Percentiles rank a stretch among this genome's conserved stretches.
Conservation (phyloP, 2,113 vertebrate genomes). For the Nesospiza acunhae region DNA sequence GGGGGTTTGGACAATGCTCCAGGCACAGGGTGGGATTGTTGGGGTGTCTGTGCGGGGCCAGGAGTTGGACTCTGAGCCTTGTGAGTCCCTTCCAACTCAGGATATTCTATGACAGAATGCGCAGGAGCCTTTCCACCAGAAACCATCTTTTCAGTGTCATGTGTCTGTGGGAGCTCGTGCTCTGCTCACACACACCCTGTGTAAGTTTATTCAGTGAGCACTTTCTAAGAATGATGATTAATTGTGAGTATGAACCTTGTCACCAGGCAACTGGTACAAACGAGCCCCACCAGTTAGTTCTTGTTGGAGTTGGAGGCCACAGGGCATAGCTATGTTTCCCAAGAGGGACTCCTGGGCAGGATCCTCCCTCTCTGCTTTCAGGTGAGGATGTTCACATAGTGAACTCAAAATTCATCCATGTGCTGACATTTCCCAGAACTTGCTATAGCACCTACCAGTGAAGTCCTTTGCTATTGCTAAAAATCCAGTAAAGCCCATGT, state of each 20-base stretch:
- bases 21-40: background rate
- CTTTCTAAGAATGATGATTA: background rate
- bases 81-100: background rate
- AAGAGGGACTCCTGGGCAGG: background rate
- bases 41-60: background rate
- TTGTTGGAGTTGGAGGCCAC: background rate
- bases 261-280: background rate
- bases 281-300: background rate
- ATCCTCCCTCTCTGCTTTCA: background rate
- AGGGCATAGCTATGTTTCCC: background rate
- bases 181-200: background rate
- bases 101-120: background rate
- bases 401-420: background rate
- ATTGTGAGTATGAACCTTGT: background rate
- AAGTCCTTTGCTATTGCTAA: background rate
- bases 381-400: background rate
- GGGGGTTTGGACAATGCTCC: accelerated
- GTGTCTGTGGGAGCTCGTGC: background rate
- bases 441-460: background rate
- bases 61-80: background rate
- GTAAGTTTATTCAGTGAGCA: background rate
- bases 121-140: background rate
- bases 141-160: background rate
- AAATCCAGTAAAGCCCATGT: background rate
- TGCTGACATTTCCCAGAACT: background rate